Conservation (phyloP, 1,140 invertebrate genomes). For the Wasmannia auropunctata region DNA sequence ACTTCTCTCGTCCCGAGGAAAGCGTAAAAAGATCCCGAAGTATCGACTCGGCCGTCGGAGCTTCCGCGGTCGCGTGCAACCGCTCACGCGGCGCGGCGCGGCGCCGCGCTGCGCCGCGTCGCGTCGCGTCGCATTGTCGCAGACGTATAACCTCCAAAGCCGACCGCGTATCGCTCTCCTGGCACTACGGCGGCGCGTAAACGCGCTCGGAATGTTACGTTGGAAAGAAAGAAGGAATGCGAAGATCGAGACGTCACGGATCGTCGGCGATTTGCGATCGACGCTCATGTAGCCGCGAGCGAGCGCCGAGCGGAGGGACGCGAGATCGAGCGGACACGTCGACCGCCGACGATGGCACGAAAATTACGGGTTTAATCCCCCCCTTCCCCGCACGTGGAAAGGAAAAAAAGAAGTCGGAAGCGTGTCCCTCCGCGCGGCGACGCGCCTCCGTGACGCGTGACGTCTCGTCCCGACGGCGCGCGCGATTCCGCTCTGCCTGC, state of each 20-base stretch:
- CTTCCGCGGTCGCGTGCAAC: not conserved
- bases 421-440: slow-evolving; percentile 9
- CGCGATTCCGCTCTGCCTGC: not conserved
- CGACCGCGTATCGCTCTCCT: not conserved
- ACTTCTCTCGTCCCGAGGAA: not conserved
- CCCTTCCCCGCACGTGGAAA: slow-evolving; percentile 61
- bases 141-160: slow-evolving; percentile 43
- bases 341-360: slow-evolving; percentile 37
- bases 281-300: too few relatives aligned
- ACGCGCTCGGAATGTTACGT: not conserved
- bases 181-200: not conserved
- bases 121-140: slow-evolving; percentile 31
- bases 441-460: slow-evolving; percentile 45
- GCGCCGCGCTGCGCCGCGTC: not conserved
- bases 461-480: slow-evolving; percentile 27
- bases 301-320: not conserved
- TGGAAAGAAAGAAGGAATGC: not conserved
- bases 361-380: slow-evolving; percentile 72
- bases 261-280: not conserved
- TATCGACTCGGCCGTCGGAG: slow-evolving; percentile 14
- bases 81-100: not conserved
- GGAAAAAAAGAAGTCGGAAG: not conserved
- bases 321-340: slow-evolving; percentile 63
- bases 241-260: not conserved
- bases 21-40: not conserved